Conservation (phyloP, 2,888 invertebrate genomes). For the Aquatica leii region DNA sequence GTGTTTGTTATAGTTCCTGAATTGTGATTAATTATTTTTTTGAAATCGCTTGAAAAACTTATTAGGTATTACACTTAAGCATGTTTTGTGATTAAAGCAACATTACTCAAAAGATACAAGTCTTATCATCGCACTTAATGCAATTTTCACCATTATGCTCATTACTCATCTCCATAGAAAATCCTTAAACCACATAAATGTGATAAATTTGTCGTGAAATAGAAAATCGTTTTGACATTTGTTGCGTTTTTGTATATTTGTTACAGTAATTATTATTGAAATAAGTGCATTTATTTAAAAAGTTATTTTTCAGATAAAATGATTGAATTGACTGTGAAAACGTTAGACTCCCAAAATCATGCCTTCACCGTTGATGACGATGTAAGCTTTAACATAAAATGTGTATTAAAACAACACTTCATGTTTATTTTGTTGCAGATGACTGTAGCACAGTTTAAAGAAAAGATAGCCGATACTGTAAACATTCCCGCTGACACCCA, state of each 20-base stretch:
- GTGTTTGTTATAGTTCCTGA: constrained; percentile 5
- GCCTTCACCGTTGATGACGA: constrained; percentile 82
- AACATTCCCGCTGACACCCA: constrained; percentile 83
- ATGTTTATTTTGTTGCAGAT: constrained; percentile 63
- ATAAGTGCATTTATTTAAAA: background rate
- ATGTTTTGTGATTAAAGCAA: background rate
- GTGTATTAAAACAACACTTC: background rate
- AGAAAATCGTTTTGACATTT: constrained; percentile 8
- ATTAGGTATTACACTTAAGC: background rate
- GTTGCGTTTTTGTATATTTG: background rate
- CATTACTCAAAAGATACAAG: no score
- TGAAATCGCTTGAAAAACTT: background rate
- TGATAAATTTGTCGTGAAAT: constrained; percentile 22
- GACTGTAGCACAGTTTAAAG: constrained; percentile 84
- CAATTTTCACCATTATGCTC: constrained; percentile 26
- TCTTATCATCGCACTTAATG: background rate
- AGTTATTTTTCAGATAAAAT: constrained; percentile 58
- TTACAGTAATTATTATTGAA: background rate
- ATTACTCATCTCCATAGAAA: constrained; percentile 28
- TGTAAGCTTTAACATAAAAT: constrained; percentile 66
- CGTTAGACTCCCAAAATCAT: constrained; percentile 88
- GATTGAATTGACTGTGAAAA: constrained; percentile 89
- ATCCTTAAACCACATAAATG: background rate
- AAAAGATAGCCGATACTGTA: constrained; percentile 78
- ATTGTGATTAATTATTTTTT: background rate